phyloP scores from a whole-genome alignment of 2,113 vertebrate genomes.

The Hyla sarda region DNA sequence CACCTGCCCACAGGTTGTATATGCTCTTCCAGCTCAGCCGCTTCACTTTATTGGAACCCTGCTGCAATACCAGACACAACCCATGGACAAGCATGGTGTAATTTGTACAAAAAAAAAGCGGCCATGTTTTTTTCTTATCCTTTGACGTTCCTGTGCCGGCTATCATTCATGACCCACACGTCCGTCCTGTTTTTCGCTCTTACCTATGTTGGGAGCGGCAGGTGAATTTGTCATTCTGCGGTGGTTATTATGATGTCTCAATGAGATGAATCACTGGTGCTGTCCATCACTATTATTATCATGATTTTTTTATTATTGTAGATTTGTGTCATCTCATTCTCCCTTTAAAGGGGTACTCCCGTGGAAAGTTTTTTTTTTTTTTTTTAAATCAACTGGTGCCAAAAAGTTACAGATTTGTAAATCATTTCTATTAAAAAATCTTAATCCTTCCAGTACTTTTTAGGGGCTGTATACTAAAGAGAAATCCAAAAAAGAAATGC shows the following conservation, averaged over 20 bases:
- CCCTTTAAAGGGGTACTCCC: no score
- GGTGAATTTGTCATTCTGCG: slow-evolving; percentile 4
- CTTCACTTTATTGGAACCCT: not conserved
- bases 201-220: slow-evolving; percentile 10
- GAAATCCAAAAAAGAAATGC: no score
- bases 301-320: not conserved
- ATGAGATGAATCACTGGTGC: slow-evolving; percentile 36
- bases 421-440: no score
- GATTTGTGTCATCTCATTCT: not conserved
- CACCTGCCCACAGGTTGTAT: not conserved
- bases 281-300: not conserved
- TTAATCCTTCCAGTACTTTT: no score
- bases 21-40: not conserved
- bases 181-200: slow-evolving; percentile 19
- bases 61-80: not conserved
- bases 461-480: no score
- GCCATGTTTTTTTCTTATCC: not conserved
- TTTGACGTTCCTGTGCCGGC: not conserved
- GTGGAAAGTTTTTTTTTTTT: no score
- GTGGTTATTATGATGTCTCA: slow-evolving; percentile 25
- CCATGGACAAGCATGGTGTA: not conserved
- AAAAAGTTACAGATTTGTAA: no score
- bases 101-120: not conserved
- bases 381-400: no score
- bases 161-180: slow-evolving; percentile 34